Base-by-base conservation (phyloP, 2,888 invertebrate species). In the Orthosia incerta region DNA sequence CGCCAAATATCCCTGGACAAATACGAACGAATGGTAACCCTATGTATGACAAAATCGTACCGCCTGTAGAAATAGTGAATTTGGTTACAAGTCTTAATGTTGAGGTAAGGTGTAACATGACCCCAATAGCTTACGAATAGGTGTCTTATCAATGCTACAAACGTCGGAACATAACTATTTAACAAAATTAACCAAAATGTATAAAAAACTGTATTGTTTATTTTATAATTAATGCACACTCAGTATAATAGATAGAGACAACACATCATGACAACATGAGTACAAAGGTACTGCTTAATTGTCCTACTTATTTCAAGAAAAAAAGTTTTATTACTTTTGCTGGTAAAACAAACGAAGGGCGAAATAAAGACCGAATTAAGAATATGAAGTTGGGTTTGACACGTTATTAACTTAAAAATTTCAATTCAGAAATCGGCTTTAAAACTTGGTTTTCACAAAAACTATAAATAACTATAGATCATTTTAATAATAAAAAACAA, bases 401-500 rank as follows among this genome's bases (percentile, higher is more conserved):
- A 31, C 31, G 31, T 31, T 31, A 31, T 31, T 31, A 31, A 31
- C 31, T 31, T 31, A 5, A 7, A 39, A 9, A 39, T 39, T 39
- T 1, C 39, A 39, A 39, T 9, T 39, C 39, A 39, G 39, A 7
- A 31, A 31, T 31, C 31, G 31, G 5, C 31, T 31, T 31, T 31
- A 31, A 7, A 31, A 31, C 31, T 31, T 12, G 1, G 16, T 16
- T 55, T 46, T 53, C 9, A n/a, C 20, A 60, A 23, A 62, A 39
- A 53, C 11, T 20, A 4, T 7, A 45, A 68, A 16, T 1, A 11
- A 68, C 13, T 0, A 20, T n/a, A 20, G 76, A 67, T 74, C 55
- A 66, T 77, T 67, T 15, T 64, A 31, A 71, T 57, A 77, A 82
- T n/a, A n/a, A n/a, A n/a, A n/a, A 66, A 81, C 45, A 71, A 70